Base-by-base conservation (phyloP, 2,113 vertebrate genomes). In the Mustela nigripes region DNA sequence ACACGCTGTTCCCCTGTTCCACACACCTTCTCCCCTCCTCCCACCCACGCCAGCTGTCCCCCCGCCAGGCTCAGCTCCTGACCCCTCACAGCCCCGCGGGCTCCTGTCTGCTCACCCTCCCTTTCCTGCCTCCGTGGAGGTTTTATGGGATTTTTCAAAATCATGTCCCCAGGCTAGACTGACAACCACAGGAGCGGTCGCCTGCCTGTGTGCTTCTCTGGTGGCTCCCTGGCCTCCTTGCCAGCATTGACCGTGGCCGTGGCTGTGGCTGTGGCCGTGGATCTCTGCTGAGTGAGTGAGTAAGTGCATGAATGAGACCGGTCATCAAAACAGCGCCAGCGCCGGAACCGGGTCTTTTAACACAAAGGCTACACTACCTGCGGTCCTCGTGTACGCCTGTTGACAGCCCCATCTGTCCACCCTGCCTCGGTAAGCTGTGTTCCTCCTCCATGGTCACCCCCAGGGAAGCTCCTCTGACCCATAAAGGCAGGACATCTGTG, bases 281-380 rank as follows among this genome's bases (percentile, higher is more conserved):
- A 0, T 22, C 16, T 16, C 39, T 48, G n/a, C 0, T 50, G 56
- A 65, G 53, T n/a, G 81, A 65, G 24, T 0, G 12, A 22, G 0
- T 19, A 11, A 5, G 16, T 36, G 65, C 36, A 50, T 1, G 12
- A 69, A 58, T 21, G 42, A 50, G 24, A 11, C 33, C n/a, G 4
- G 45, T 10, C 39, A 19, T 73, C 36, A 26, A 7, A 39, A 42
- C 69, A n/a, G 6, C 3, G 16, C 33, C 19, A 36, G 69, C 39
- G 5, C 50, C 2, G 63, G 58, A 24, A 8, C 8, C 0, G 0
- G 48, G 48, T 21, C 69, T 15, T 33, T 4, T 9, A 50, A 33
- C 14, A 22, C 33, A 74, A 60, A 9, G 0, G 2, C 16, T 2
- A 31, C 31, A 3, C 21, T 5, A 28, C 62, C 62, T 0, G 0